Evolutionary conservation across 2,797 vertebrate genomes (phyloP), one percentile per base, ranked within the genome.

Genomic region (Limnodromus scolopaceus): DNA sequence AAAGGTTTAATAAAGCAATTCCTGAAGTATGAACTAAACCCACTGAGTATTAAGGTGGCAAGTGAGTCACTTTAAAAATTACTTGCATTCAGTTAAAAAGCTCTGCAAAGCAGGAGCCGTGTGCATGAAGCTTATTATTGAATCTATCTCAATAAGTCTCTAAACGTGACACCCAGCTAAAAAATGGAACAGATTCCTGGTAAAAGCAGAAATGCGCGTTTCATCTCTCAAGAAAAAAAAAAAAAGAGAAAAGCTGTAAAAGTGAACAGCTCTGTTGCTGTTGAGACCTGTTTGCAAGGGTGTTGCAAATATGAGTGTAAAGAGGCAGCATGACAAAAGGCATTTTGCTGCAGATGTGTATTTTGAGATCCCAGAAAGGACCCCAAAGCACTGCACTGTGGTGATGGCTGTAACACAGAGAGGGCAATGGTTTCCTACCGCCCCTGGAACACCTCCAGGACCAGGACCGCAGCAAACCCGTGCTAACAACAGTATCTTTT

Each of bases 401-500:
- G 16, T 34, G 30, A 23, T 1, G 13, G 2, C 10, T 11, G 12
- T 10, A 3, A 34, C 18, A 28, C 27, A 53, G 27, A 48, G 12
- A 43, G 43, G 15, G 28, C 75, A 89, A 61, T 10, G 36, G 34
- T 18, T 48, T 27, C 22, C 1, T 7, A 6, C 11, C 1, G 11
- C 12, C 25, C 22, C 24, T 25, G 53, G 16, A 45, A 12, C 1
- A 32, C 6, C 55, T 16, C 9, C 10, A n/a, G 10, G 48, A 15
- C 45, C 45, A 5, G 0, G 13, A 11, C 58, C 28, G 25, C 28
- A 71, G 32, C 58, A 53, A 70, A 45, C 9, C 36, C 65, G 1
- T 6, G 17, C 45, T 30, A 64, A 43, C 34, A 69, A 4, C 4
- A 20, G 0, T 1, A 34, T 27, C 32, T 32, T 32, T 18, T 74